Base-by-base conservation (phyloP, 2,888 invertebrate genomes). In the Bombylius major region DNA sequence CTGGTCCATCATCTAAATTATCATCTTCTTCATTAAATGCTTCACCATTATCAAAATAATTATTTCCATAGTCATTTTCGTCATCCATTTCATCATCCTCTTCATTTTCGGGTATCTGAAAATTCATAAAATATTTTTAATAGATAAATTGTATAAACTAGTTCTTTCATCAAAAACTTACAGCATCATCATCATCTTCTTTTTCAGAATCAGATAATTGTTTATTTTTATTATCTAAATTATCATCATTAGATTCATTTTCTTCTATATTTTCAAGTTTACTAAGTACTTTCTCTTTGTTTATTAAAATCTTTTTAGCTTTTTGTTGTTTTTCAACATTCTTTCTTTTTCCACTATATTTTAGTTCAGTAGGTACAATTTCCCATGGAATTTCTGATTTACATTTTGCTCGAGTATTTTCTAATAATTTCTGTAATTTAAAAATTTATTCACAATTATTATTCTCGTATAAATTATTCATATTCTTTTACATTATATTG, bases 21-120 rank as follows among this genome's bases (percentile, higher is more conserved):
- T 91, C 90, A 66, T 90, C 90, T 64, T 91, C 90, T 59, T 90
- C 89, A 68, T 89, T 89, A 69, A 87, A 89, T 39, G 81, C 83
- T 73, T 91, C 91, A 3, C 90, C 91, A 70, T 90, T 89, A 69
- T 91, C 90, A 71, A 91, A 91, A 69, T 89, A 90, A 67, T 86
- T 89, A 65, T 89, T 87, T 0, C 85, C 87, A 68, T 91, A 91
- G 70, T 91, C 90, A 32, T 89, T 91, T 31, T 90, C 91, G 66
- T 89, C 89, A 68, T 91, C 91, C 80, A 89, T 84, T 72, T 91
- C 90, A 67, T 89, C 86, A 65, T 90, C 89, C 9, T 65, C 70
- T 64, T 68, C 47, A 64, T 65, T 34, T 63, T 65, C 62, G 59
- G 55, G 13, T 48, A 59, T 58, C 59, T 62, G 48, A 12, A 54